A percentile compares a stretch with the other conserved stretches of the same genome.
phyloP scores from a whole-genome alignment of 1,140 invertebrate species.

The Chymomyza costata region DNA sequence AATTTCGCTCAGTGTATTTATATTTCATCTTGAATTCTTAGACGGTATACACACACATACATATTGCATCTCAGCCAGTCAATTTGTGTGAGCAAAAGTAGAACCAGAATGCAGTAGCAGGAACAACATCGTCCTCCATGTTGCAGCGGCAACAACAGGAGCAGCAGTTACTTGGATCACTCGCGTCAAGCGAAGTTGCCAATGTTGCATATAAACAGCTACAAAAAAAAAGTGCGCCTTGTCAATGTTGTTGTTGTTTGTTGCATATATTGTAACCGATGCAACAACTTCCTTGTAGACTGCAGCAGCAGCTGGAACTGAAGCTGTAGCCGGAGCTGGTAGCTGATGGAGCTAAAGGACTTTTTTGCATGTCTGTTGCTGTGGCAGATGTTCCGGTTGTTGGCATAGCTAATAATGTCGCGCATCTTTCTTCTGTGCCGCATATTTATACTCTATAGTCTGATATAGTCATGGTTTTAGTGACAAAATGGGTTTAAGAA shows the following conservation, averaged over 20 bases:
- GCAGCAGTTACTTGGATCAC: constrained; percentile 27
- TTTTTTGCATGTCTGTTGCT: constrained; percentile 53
- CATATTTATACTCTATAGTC: too few species aligned
- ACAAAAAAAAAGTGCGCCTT: constrained; percentile 23
- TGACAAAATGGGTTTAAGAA: too few species aligned
- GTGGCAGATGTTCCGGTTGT: constrained; percentile 25
- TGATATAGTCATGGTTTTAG: too few species aligned
- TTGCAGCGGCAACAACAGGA: too few species aligned
- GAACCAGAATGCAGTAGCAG: constrained; percentile 3
- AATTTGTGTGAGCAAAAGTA: constrained; percentile 19
- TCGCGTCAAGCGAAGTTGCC: constrained; percentile 63
- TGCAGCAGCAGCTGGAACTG: not conserved
- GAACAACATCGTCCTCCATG: constrained; percentile 29
- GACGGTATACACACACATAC: too few species aligned
- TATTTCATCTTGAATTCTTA: too few species aligned
- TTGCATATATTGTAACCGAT: constrained; percentile 26
- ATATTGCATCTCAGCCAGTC: too few species aligned
- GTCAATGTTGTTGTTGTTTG: constrained; percentile 41
- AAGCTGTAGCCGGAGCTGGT: constrained; percentile 3
- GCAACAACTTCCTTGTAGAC: constrained; percentile 1
- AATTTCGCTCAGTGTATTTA: too few species aligned
- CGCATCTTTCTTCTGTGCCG: constrained; percentile 31
- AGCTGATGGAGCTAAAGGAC: too few species aligned
- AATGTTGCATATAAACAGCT: constrained; percentile 65
- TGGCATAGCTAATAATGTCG: constrained; percentile 62